Evolutionary conservation across 1,140 invertebrate genomes (phyloP).

Genomic region (Bombus soroeensis): DNA sequence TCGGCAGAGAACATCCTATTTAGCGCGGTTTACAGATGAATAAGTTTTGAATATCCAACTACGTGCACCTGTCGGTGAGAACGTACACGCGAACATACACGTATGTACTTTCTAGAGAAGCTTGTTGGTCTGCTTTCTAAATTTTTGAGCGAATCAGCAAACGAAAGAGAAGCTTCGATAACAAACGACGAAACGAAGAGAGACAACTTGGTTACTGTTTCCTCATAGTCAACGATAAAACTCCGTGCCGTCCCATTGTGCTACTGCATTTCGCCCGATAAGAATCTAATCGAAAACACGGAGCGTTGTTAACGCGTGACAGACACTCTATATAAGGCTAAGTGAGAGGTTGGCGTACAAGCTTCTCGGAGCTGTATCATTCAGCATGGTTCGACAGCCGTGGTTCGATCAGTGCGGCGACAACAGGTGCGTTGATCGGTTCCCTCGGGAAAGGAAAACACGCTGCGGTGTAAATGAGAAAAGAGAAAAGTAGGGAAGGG

Average conservation of each 20-base stretch:
- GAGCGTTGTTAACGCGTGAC: constrained; percentile 1
- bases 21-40: not conserved
- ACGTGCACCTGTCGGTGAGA: not conserved
- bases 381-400: not conserved
- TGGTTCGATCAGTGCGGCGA: not conserved
- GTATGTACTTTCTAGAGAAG: constrained; percentile 19
- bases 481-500: constrained; percentile 22
- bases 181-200: not conserved
- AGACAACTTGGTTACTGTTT: no score
- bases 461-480: constrained; percentile 22
- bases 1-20: not conserved
- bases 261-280: constrained; percentile 16
- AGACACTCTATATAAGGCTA: constrained; percentile 14
- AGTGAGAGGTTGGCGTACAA: constrained; percentile 4
- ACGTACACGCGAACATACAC: not conserved
- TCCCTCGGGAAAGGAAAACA: constrained; percentile 46
- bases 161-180: not conserved
- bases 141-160: constrained; percentile 28
- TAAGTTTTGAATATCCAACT: not conserved
- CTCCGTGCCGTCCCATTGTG: not conserved
- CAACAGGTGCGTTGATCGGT: constrained; percentile 27
- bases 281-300: constrained; percentile 40
- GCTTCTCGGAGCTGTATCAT: not conserved
- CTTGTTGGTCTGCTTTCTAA: constrained; percentile 46
- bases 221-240: not conserved